phyloP scores from a whole-genome alignment of 1,140 invertebrate species.

The Micrasema longulum region DNA sequence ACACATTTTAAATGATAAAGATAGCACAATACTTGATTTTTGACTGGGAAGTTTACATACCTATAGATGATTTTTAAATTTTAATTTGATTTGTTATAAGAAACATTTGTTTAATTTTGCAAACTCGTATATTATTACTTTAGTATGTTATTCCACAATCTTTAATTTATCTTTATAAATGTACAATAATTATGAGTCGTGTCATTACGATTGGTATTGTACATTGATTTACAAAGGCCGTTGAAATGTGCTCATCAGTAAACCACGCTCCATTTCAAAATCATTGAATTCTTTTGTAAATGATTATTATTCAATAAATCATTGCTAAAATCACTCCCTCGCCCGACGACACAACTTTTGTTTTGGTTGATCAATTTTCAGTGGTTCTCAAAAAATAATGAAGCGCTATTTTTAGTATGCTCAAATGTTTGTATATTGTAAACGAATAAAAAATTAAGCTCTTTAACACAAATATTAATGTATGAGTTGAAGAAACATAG shows the following conservation, averaged over 20 bases:
- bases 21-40: too few species aligned
- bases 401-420: not conserved
- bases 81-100: too few species aligned
- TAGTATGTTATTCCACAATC: too few species aligned
- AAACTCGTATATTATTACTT: too few species aligned
- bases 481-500: not conserved
- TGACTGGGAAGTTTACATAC: too few species aligned
- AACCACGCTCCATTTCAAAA: constrained; percentile 52
- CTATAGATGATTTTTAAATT: too few species aligned
- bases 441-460: too few species aligned
- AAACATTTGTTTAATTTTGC: too few species aligned
- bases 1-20: too few species aligned
- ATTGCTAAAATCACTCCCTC: constrained; percentile 31
- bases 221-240: not conserved
- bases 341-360: constrained; percentile 9
- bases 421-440: not conserved
- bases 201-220: constrained; percentile 28
- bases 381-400: constrained; percentile 21
- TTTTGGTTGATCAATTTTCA: not conserved
- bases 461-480: not conserved
- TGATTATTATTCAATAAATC: constrained; percentile 30
- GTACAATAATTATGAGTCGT: too few species aligned
- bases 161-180: too few species aligned
- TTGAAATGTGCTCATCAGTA: constrained; percentile 41
- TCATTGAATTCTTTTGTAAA: constrained; percentile 12